Conservation (phyloP, 2,888 invertebrate genomes). For the Habroteleia sp. region DNA sequence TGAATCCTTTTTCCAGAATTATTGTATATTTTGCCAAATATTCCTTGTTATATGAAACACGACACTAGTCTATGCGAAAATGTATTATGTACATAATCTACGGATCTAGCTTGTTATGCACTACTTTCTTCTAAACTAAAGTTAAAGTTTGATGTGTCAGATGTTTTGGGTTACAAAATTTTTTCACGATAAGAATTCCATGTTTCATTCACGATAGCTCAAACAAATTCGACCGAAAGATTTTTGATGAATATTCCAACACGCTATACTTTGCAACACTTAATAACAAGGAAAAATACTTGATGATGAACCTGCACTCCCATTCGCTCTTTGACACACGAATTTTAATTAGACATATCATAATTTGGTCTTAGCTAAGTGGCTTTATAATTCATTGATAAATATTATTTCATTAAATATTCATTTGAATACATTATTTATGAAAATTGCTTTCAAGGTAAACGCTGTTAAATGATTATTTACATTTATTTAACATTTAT, state of each 20-base stretch:
- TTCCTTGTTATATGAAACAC: constrained; percentile 31
- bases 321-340: constrained; percentile 10
- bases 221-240: constrained; percentile 13
- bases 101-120: constrained; percentile 34
- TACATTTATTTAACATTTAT: too few species aligned
- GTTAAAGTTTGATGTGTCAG: constrained; percentile 12
- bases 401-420: too few species aligned
- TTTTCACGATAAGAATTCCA: constrained; percentile 4
- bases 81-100: constrained; percentile 38
- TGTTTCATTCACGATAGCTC: constrained; percentile 1
- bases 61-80: constrained; percentile 2
- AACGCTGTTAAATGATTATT: too few species aligned
- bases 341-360: constrained; percentile 10
- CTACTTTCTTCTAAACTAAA: constrained; percentile 38
- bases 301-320: constrained; percentile 22
- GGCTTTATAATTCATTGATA: too few species aligned
- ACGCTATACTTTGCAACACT: not conserved
- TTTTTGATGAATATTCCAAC: constrained; percentile 1
- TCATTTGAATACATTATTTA: too few species aligned
- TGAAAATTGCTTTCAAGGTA: too few species aligned
- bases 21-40: constrained; percentile 50
- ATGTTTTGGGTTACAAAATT: not conserved
- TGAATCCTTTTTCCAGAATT: not conserved
- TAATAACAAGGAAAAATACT: constrained; percentile 8
- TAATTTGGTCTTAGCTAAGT: constrained; percentile 21